Percentiles rank a stretch among this genome's conserved stretches.
Conservation (phyloP, 2,888 invertebrate species). For the Sphaeridia pumilis region DNA sequence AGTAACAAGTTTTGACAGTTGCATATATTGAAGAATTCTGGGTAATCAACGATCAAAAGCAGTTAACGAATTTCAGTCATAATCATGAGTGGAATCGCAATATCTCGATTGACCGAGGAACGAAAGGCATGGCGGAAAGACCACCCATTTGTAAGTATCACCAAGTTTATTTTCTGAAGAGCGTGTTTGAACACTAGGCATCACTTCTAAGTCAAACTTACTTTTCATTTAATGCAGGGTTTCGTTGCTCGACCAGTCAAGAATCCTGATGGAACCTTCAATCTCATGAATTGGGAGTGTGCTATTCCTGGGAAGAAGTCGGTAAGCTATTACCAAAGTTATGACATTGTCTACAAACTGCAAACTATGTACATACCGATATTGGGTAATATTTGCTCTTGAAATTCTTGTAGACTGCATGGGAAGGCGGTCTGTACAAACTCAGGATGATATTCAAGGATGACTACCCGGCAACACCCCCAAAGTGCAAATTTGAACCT, state of each 20-base stretch:
- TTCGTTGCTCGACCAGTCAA: constrained; percentile 93
- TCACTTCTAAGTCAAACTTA: too few species aligned
- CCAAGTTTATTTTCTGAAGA: background rate
- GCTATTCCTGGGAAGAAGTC: constrained; percentile 97
- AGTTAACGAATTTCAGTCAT: too few species aligned
- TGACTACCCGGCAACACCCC: constrained; percentile 96
- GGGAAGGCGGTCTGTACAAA: constrained; percentile 96
- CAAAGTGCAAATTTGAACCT: constrained; percentile 98
- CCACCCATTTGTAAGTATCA: constrained; percentile 80
- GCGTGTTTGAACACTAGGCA: too few species aligned
- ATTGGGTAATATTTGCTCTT: too few species aligned
- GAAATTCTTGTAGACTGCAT: constrained; percentile 59
- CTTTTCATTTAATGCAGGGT: constrained; percentile 52
- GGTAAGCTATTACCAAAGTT: too few species aligned
- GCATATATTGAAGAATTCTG: too few species aligned
- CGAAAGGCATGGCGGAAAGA: constrained; percentile 99
- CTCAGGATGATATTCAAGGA: constrained; percentile 98
- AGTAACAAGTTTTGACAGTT: too few species aligned
- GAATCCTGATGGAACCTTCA: constrained; percentile 87
- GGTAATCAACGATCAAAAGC: too few species aligned
- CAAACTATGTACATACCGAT: too few species aligned
- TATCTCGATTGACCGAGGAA: constrained; percentile 91
- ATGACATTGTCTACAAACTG: too few species aligned
- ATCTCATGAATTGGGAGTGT: constrained; percentile 99
- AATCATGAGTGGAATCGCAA: constrained; percentile 98